Base-by-base conservation (phyloP, 2,888 invertebrate genomes). In the Pheosia gnoma region DNA sequence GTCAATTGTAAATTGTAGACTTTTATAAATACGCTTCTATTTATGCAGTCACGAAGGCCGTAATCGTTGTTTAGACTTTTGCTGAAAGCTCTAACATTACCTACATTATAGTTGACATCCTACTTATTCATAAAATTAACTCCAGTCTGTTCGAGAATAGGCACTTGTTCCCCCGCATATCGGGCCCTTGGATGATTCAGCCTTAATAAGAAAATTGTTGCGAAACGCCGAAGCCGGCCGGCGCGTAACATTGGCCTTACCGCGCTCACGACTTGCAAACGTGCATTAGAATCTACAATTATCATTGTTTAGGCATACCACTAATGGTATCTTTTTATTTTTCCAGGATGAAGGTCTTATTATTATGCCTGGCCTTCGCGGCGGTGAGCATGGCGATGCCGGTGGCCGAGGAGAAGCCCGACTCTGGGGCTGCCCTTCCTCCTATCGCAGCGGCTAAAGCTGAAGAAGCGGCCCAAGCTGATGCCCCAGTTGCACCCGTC, bases 311-410 rank as follows among this genome's bases (percentile, higher is more conserved):
- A 59, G 60, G 67, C 73, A 80, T 78, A 86, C 84, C 83, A 82
- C 87, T 91, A 87, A 90, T 84, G 77, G 71, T 67, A 68, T 61
- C 64, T 83, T 84, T 85, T 81, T 77, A 82, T 72, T 77, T 85
- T 93, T 93, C 68, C 94, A 95, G 95, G 90, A 96, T 95, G 95
- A 95, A 95, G 94, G 88, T 95, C 83, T 90, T 95, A 85, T 78
- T 95, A 81, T 82, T 95, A 84, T 93, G 94, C 79, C 84, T 95
- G 81, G 93, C 95, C 84, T 88, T 95, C 78, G 93, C 94, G 83
- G 94, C 87, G 83, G 94, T 85, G 83, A 94, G 83, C 86, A 78
- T 94, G 78, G 94, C 95, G 51, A 94, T 95, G 94, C 96, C 96
- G 58, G 88, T 96, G 54, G 95, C 94, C 51, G 95, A 95, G 63